Evolutionary conservation across 2,797 vertebrate species (phyloP), one percentile per base, ranked within the genome.

Genomic region (Syndactyla subalaris): DNA sequence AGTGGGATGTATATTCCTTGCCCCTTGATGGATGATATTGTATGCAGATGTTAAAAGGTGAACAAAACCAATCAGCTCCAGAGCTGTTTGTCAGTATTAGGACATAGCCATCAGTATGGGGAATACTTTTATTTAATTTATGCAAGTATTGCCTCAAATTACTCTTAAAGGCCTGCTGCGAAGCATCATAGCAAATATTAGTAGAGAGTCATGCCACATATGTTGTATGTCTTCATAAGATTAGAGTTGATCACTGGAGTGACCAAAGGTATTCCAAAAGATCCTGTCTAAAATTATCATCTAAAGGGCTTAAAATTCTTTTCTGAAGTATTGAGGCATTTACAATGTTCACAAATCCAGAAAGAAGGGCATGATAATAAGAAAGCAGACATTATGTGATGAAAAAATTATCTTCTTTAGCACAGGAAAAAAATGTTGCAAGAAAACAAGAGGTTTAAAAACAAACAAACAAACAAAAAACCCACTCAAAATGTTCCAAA

Each of bases 51-150:
- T 55, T 55, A 70, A 86, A 93, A 76, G 9, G 30, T 52, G 55
- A 90, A 78, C n/a, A 94, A 77, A 86, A 66, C 19, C 36, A 82
- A 46, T 30, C 20, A 85, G 14, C n/a, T 52, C 66, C 55, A 63
- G 20, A 67, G 70, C 52, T 74, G 23, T 62, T 93, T 61, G 17
- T 82, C 90, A 89, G 57, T 54, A 58, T 65, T 66, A 93, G 54
- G 72, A 71, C 1, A 1, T 22, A 71, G 52, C n/a, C 23, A 82
- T 89, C 78, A 51, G 43, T 54, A 43, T 59, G n/a, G 11, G 24
- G 29, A 92, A 92, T 43, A 38, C 4, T 55, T 85, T 36, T 67
- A 91, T 81, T 87, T 68, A 30, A 67, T 97, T 89, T 93, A 70
- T n/a, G 45, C 39, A 73, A 61, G 15, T 61, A 54, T 86, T 87